Conservation (phyloP, 2,113 vertebrate species). For the Eptatretus burgeri region DNA sequence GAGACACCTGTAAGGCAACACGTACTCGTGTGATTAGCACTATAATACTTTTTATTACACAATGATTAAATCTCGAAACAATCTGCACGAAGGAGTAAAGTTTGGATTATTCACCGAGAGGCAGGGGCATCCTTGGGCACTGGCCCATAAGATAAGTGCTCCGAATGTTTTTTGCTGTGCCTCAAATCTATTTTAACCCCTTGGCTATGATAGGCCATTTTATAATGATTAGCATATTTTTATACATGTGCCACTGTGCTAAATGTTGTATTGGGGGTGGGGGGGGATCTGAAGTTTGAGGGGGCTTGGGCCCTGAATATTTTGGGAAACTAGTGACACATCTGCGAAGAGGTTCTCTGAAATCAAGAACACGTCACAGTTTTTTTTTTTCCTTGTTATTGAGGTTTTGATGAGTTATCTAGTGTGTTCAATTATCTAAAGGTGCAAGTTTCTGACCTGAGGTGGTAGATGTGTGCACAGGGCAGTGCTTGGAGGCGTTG, state of each 20-base stretch:
- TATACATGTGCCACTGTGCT: no score
- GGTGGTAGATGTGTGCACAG: slow-evolving; percentile 87
- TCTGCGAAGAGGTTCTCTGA: background rate
- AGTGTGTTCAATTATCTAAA: background rate
- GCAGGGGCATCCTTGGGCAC: slow-evolving; percentile 8
- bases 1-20: slow-evolving; percentile 32
- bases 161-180: slow-evolving; percentile 4
- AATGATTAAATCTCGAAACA: background rate
- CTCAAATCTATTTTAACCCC: no score
- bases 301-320: background rate
- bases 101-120: slow-evolving; percentile 4
- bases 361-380: background rate
- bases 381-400: background rate
- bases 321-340: background rate
- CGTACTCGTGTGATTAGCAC: background rate
- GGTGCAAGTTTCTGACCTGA: slow-evolving; percentile 29
- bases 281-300: background rate
- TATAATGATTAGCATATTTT: no score
- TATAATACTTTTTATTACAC: background rate
- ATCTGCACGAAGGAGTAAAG: background rate
- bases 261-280: background rate
- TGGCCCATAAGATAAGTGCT: background rate
- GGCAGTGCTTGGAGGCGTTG: slow-evolving; percentile 80
- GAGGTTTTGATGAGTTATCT: background rate
- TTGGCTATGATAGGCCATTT: no score